Percentiles rank a stretch among this genome's conserved stretches.
Evolutionary conservation across 1,140 invertebrate species (phyloP).

Genomic region (Caenorhabditis elegans): WBcel235 BX284603.4:10907501-10908000

Average conservation of each 20-base stretch:
- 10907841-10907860: slow-evolving; percentile 86
- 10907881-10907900: slow-evolving; percentile 69
- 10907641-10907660: slow-evolving; percentile 55
- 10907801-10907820: slow-evolving; percentile 95
- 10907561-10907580: no score
- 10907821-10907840: slow-evolving; percentile 95
- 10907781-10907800: slow-evolving; percentile 89
- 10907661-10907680: slow-evolving; percentile 60
- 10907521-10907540: no score
- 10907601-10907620: slow-evolving; percentile 13
- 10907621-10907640: slow-evolving; percentile 74
- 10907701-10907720: slow-evolving; percentile 57
- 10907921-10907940: slow-evolving; percentile 85
- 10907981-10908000: slow-evolving; percentile 95
- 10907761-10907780: slow-evolving; percentile 68
- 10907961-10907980: slow-evolving; percentile 89
- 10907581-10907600: slow-evolving; percentile 24
- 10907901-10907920: slow-evolving; percentile 3
- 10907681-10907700: slow-evolving; percentile 58
- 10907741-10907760: no score
- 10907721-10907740: not conserved
- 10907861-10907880: slow-evolving; percentile 96
- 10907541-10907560: no score
- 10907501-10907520: no score
- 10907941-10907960: slow-evolving; percentile 95